A percentile compares a stretch with the other conserved stretches of the same genome.
Conservation (phyloP, 2,113 vertebrate genomes). For the Anguilla japonica region DNA sequence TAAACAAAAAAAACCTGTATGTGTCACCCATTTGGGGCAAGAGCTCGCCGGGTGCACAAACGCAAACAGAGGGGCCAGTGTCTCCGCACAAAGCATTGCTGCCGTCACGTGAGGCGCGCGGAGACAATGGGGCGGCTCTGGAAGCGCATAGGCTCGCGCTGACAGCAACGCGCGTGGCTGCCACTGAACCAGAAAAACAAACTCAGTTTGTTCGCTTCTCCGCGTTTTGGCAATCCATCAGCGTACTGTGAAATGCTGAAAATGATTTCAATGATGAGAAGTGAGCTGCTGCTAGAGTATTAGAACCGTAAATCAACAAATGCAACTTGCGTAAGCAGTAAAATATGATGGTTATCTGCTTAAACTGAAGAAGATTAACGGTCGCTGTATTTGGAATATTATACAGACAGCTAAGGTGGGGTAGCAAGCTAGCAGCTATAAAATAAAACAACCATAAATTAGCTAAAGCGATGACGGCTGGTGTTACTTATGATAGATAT, state of each 20-base stretch:
- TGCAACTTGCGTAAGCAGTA: neutral
- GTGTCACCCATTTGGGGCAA: slow-evolving; percentile 22
- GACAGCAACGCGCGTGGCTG: slow-evolving; percentile 23
- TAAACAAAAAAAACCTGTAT: slow-evolving; percentile 12
- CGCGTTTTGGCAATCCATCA: neutral
- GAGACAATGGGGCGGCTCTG: slow-evolving; percentile 36
- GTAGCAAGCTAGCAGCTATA: neutral
- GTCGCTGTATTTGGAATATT: neutral
- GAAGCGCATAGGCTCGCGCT: slow-evolving; percentile 17
- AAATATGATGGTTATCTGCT: neutral
- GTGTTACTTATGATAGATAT: too few species aligned
- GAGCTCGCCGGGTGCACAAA: neutral
- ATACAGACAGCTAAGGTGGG: neutral
- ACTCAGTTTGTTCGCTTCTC: slow-evolving; percentile 1
- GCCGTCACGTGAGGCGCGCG: slow-evolving; percentile 44
- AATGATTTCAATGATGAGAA: neutral
- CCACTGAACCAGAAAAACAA: slow-evolving; percentile 17
- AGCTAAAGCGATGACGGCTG: too few species aligned
- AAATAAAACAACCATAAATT: too few species aligned
- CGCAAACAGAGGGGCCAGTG: slow-evolving; percentile 34
- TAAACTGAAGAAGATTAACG: neutral
- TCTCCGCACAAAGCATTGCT: slow-evolving; percentile 33
- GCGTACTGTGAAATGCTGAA: too few species aligned
- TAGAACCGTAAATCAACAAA: neutral
- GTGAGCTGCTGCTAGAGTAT: neutral